Base-by-base conservation (phyloP, 2,797 vertebrate species). In the Sarcoramphus papa region DNA sequence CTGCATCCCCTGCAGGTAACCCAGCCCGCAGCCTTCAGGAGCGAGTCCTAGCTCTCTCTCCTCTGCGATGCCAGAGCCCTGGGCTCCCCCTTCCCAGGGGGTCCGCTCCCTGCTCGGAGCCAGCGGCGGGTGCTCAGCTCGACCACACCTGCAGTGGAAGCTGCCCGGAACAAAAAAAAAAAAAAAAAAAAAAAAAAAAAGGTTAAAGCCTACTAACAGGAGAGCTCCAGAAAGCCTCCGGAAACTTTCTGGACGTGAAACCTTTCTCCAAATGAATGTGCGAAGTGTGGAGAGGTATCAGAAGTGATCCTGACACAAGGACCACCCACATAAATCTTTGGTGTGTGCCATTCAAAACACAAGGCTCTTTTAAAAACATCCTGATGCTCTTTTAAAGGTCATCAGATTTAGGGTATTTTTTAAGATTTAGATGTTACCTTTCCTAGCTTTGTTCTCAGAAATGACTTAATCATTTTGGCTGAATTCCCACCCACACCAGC, bases 101-200 rank as follows among this genome's bases (percentile, higher is more conserved):
- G 16, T 43, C 31, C 1, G 11, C 18, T n/a, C 43, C 53, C 35
- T 51, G 19, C 54, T 9, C 12, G 0, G 7, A 60, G 51, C 65
- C 37, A 18, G 47, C 7, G 2, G 54, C 2, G 0, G 8, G 33
- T 5, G 12, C 67, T 43, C 8, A 0, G 56, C 45, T 24, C 8
- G 8, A 31, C 28, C 31, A 12, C 27, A 21, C 31, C 62, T 67
- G 83, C 21, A 10, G 4, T 3, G 23, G 22, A 40, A 30, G 43
- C 30, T 30, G 35, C 51, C n/a, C 5, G 1, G 59, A 30, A n/a
- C 5, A 28, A 8, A 28, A 54, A 31, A 54, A 54, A 31, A 41
- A 41, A 41, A 41, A 41, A 41, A 41, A 41, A 41, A 41, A 41
- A 41, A 16, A 7, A 20, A 33, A 60, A 60, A 41, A 22, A 3